A percentile compares a stretch with the other conserved stretches of the same genome.
These are phyloP conservation scores for Meda fulgida DNA, from an alignment of 2,797 vertebrate genomes.

Conservation along the genomic window DNA sequence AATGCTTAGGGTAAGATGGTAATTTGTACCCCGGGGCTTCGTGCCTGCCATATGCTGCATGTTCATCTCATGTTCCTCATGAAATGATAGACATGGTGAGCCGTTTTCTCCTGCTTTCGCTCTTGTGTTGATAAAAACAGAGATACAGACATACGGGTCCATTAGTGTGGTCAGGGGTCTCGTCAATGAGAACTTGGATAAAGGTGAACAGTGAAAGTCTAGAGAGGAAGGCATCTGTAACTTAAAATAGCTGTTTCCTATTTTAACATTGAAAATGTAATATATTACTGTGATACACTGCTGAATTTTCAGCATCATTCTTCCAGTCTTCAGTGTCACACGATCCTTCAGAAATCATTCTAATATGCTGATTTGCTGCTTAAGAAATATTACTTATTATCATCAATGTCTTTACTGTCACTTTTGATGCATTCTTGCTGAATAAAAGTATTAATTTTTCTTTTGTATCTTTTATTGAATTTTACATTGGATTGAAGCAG, in stretches of 20 bases:
- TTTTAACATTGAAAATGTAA: not conserved
- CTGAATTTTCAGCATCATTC: slow-evolving; percentile 1
- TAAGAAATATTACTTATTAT: not conserved
- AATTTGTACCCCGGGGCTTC: slow-evolving; percentile 41
- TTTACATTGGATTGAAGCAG: not conserved
- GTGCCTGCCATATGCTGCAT: slow-evolving; percentile 57
- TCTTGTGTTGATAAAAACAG: slow-evolving; percentile 21
- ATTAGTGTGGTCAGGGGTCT: not conserved
- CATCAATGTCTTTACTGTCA: not conserved
- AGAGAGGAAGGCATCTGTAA: not conserved
- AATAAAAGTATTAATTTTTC: not conserved
- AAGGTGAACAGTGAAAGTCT: not conserved
- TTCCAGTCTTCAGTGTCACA: not conserved
- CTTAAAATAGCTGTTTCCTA: not conserved
- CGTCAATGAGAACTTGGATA: not conserved
- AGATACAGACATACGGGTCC: not conserved
- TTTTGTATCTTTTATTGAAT: not conserved
- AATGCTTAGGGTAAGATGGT: slow-evolving; percentile 54
- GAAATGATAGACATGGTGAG: slow-evolving; percentile 5
- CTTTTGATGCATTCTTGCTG: not conserved
- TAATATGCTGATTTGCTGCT: not conserved
- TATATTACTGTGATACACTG: not conserved
- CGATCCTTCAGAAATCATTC: not conserved
- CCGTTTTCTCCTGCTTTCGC: not conserved
- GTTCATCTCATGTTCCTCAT: slow-evolving; percentile 49